A percentile compares a stretch with the other conserved stretches of the same genome.
Evolutionary conservation across 2,113 vertebrate species (phyloP).

Genomic region (Dromiciops gliroides): DNA sequence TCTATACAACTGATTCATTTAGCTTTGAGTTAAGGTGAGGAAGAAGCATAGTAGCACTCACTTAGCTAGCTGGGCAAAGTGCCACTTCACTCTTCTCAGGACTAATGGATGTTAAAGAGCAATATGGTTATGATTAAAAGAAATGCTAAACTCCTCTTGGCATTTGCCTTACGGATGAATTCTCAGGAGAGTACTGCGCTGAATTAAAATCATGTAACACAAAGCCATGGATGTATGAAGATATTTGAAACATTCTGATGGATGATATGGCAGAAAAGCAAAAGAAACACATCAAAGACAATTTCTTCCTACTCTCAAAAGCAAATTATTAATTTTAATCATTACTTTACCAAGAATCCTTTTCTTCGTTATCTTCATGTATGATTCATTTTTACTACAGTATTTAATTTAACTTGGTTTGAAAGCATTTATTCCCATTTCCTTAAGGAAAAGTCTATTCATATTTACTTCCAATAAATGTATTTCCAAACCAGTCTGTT

Average conservation of each 20-base stretch:
- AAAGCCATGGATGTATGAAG: neutral
- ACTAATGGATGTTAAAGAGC: constrained; percentile 2
- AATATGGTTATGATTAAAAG: neutral
- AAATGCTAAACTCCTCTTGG: neutral
- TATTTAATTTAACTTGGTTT: neutral
- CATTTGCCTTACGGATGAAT: neutral
- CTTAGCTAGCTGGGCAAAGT: neutral
- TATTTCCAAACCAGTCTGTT: neutral
- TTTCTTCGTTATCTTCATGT: neutral
- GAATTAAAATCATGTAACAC: neutral
- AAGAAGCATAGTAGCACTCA: neutral
- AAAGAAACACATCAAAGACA: neutral
- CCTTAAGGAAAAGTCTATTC: neutral
- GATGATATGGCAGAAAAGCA: neutral
- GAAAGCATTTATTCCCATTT: neutral
- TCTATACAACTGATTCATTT: neutral
- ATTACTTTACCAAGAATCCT: neutral
- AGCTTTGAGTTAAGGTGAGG: neutral
- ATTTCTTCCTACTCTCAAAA: neutral
- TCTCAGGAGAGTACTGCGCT: neutral
- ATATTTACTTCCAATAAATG: neutral
- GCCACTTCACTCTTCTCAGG: neutral
- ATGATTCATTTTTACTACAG: neutral
- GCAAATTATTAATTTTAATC: neutral
- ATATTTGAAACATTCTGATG: neutral